Conservation (phyloP, 2,113 vertebrate species). For the Otocyon megalotis region DNA sequence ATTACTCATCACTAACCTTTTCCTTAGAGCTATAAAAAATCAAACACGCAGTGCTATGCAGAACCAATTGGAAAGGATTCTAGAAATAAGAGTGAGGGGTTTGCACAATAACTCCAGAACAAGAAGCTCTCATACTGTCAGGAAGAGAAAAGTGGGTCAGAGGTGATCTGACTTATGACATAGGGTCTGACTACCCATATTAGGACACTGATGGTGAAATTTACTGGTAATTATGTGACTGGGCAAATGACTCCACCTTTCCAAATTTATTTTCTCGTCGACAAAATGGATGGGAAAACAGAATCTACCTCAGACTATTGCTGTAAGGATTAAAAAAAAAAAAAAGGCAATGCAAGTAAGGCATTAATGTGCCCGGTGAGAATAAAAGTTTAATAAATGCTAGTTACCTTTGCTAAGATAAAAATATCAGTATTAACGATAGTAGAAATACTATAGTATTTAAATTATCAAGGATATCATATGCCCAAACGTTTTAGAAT, state of each 20-base stretch:
- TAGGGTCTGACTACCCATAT: neutral
- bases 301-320: neutral
- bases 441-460: neutral
- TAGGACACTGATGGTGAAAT: neutral
- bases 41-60: neutral
- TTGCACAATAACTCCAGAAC: neutral
- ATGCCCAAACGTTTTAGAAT: neutral
- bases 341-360: neutral
- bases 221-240: neutral
- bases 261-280: neutral
- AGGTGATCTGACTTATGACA: neutral
- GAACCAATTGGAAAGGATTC: neutral
- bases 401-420: neutral
- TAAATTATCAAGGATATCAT: neutral
- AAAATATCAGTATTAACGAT: neutral
- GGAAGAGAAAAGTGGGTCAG: neutral
- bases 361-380: neutral
- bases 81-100: neutral
- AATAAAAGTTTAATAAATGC: neutral
- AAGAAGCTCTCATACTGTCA: neutral
- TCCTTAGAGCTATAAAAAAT: neutral
- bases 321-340: neutral
- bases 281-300: neutral
- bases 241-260: neutral
- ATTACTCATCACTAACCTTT: neutral